Evolutionary conservation across 2,113 vertebrate genomes (phyloP).

Genomic region (Equus przewalskii): DNA sequence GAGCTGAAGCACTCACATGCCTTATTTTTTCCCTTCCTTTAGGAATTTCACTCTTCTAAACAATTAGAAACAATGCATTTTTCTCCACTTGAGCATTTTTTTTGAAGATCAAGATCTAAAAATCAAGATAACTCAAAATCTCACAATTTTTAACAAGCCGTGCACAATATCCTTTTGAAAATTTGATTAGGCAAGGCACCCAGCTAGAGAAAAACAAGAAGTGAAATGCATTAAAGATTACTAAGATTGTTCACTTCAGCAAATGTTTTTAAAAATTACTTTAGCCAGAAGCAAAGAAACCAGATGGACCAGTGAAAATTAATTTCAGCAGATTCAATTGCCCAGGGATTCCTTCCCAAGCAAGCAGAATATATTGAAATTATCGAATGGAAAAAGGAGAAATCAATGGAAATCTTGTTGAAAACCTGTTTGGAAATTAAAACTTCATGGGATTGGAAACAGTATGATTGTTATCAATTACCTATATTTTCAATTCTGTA

Average conservation of each 20-base stretch:
- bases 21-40: neutral
- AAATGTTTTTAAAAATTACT: slow-evolving; percentile 46
- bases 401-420: slow-evolving; percentile 25
- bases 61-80: neutral
- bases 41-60: neutral
- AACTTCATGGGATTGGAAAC: neutral
- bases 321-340: slow-evolving; percentile 5
- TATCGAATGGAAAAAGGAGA: slow-evolving; percentile 8
- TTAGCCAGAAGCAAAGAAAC: neutral
- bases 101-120: slow-evolving; percentile 29
- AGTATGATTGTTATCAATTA: neutral
- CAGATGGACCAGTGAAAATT: slow-evolving; percentile 46
- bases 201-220: slow-evolving; percentile 36
- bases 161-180: neutral
- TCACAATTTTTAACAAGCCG: slow-evolving; percentile 25
- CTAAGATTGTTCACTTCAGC: slow-evolving; percentile 21
- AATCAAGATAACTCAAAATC: neutral
- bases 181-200: slow-evolving; percentile 24
- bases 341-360: neutral
- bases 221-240: slow-evolving; percentile 34
- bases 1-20: neutral
- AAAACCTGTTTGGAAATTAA: slow-evolving; percentile 20
- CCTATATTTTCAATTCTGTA: neutral
- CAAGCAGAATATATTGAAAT: slow-evolving; percentile 23
- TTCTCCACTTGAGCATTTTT: neutral